Percentiles rank a stretch among this genome's conserved stretches.
Evolutionary conservation across 2,888 invertebrate genomes (phyloP).

Genomic region (Hololepta plana): DNA sequence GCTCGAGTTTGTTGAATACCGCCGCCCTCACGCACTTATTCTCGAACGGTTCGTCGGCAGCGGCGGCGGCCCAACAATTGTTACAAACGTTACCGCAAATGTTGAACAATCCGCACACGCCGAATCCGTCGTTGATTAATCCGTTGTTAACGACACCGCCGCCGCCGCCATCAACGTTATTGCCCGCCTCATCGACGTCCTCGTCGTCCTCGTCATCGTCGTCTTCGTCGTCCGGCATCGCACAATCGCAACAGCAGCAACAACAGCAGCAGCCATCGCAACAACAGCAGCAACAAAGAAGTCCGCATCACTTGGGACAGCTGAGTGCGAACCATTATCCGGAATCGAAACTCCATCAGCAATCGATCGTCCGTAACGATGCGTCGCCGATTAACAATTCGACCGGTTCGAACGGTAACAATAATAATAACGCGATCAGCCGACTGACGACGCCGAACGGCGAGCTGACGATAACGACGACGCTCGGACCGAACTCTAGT

Average conservation of each 20-base stretch:
- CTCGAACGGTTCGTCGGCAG: slow-evolving; percentile 41
- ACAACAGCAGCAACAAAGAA: slow-evolving; percentile 10
- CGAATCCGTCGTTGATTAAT: slow-evolving; percentile 11
- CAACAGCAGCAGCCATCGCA: slow-evolving; percentile 12
- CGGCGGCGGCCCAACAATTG: slow-evolving; percentile 42
- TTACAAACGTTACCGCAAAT: slow-evolving; percentile 58
- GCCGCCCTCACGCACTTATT: slow-evolving; percentile 52
- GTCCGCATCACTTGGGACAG: slow-evolving; percentile 24
- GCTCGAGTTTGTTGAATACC: slow-evolving; percentile 51
- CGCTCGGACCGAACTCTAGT: slow-evolving; percentile 37
- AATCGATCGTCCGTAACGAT: slow-evolving; percentile 9
- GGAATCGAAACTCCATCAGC: slow-evolving; percentile 19
- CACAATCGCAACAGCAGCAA: slow-evolving; percentile 8
- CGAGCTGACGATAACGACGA: slow-evolving; percentile 68
- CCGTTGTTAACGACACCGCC: slow-evolving; percentile 15
- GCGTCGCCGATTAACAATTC: no score
- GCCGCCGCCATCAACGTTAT: slow-evolving; percentile 13
- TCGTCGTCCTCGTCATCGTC: slow-evolving; percentile 9
- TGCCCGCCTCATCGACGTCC: slow-evolving; percentile 9
- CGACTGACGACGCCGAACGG: slow-evolving; percentile 62
- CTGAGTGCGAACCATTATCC: slow-evolving; percentile 18
- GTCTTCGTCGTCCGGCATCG: no score
- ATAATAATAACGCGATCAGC: slow-evolving; percentile 35
- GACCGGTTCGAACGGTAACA: no score
- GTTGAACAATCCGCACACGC: slow-evolving; percentile 17